These are phyloP conservation scores for Cinclus mexicanus DNA, from an alignment of 2,113 vertebrate genomes.

Conservation along the genomic window DNA sequence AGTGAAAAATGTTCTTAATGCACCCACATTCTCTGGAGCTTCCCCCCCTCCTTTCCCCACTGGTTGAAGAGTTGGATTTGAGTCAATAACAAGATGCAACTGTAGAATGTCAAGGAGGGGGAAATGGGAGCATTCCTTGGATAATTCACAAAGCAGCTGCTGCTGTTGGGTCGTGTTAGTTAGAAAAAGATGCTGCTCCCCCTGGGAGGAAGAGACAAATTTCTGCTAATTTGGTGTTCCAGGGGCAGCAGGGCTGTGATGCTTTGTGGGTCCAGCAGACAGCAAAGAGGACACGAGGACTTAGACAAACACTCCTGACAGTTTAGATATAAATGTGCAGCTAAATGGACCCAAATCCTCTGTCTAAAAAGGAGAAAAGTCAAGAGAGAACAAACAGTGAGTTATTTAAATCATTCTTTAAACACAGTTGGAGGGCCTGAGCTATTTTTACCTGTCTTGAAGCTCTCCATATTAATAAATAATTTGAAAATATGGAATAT, in stretches of 20 bases:
- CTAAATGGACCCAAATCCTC: background rate
- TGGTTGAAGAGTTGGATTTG: background rate
- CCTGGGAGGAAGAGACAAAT: background rate
- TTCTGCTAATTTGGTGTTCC: background rate
- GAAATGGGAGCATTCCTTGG: background rate
- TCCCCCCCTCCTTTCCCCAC: background rate
- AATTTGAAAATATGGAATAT: background rate
- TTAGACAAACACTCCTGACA: background rate
- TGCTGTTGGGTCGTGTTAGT: background rate
- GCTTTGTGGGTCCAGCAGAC: background rate
- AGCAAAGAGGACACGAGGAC: background rate
- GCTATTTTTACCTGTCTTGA: background rate
- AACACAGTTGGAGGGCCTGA: background rate
- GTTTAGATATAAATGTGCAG: background rate
- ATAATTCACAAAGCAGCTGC: slow-evolving; percentile 24
- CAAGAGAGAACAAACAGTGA: background rate
- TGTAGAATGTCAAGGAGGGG: slow-evolving; percentile 5
- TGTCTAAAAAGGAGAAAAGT: background rate
- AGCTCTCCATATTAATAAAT: background rate
- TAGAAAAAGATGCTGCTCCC: background rate
- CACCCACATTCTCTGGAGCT: background rate
- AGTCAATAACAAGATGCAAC: background rate
- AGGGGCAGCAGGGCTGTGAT: background rate
- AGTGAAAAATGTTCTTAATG: background rate
- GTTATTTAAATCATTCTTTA: background rate